Conservation (phyloP, 2,113 vertebrate species). For the Silurus asotus region DNA sequence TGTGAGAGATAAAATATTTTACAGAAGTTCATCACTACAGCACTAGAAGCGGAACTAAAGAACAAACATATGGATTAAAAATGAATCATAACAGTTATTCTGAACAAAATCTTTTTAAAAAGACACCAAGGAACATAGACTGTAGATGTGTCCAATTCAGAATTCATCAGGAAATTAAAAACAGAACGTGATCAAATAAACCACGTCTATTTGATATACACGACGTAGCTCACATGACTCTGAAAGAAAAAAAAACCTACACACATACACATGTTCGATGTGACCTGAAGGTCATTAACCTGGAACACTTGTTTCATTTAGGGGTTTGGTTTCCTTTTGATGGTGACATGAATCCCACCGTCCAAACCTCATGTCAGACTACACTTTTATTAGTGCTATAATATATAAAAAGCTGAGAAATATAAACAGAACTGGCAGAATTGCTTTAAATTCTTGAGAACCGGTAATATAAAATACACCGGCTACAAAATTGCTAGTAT, state of each 20-base stretch:
- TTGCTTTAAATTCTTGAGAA: not conserved
- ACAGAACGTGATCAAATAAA: not conserved
- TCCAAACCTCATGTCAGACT: not conserved
- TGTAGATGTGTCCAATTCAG: not conserved
- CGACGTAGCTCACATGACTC: not conserved
- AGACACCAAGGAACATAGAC: not conserved
- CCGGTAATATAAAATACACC: not conserved
- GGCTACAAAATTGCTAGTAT: not conserved
- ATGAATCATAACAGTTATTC: not conserved
- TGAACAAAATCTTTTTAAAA: not conserved
- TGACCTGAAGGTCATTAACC: not conserved
- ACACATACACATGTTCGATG: too few species aligned
- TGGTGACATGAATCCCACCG: not conserved
- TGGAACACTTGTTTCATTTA: not conserved
- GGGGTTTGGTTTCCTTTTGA: not conserved
- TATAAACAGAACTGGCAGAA: not conserved
- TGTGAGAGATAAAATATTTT: not conserved
- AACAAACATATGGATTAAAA: not conserved
- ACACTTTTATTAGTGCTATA: not conserved
- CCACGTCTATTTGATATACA: not conserved
- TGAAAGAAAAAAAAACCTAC: not conserved
- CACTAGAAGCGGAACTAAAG: not conserved
- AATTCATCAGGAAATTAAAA: not conserved
- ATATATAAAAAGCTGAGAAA: not conserved
- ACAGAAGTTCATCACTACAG: not conserved